Base-by-base conservation (phyloP, 2,797 vertebrate species). In the Chrysocyon brachyurus region DNA sequence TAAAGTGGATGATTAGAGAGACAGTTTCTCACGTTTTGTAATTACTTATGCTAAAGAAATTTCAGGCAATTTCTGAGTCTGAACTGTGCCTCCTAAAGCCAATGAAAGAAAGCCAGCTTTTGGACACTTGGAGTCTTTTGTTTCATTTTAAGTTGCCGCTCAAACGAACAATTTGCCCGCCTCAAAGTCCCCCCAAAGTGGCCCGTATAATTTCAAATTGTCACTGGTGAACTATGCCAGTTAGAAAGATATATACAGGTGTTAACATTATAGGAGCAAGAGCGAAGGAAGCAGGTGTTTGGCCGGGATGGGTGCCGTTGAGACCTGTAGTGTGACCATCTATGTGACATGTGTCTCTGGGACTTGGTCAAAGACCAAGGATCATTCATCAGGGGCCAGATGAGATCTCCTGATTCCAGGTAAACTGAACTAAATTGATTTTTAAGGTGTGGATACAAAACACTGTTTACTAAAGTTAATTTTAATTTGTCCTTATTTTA, bases 401-500 rank as follows among this genome's bases (percentile, higher is more conserved):
- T 8, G 22, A 68, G 70, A n/a, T 26, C 63, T 93, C 28, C 61
- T n/a, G 70, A 79, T 72, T 33, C 81, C 46, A 31, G 24, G 49
- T 54, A 85, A 56, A 61, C 7, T 19, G 66, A 77, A 78, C 15
- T n/a, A 77, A 57, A 40, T 9, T 52, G 36, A 40, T 54, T 96
- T 40, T 49, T 85, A 79, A 56, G 61, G 10, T 11, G 12, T 24
- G 72, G 63, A 54, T 46, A 52, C 40, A 90, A 72, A 79, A 79
- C 54, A 31, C 36, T 28, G 3, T 22, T 96, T 78, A 52, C 24
- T 82, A 46, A 78, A 56, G 24, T 28, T 40, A 83, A 40, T 63
- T 87, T 70, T 70, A 79, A 70, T 93, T 77, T 90, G 72, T 46
- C 28, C 28, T 78, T 90, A n/a, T 82, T 82, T 72, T 82, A 46